Base-by-base conservation (phyloP, 2,888 invertebrate species). In the Lagria hirta region DNA sequence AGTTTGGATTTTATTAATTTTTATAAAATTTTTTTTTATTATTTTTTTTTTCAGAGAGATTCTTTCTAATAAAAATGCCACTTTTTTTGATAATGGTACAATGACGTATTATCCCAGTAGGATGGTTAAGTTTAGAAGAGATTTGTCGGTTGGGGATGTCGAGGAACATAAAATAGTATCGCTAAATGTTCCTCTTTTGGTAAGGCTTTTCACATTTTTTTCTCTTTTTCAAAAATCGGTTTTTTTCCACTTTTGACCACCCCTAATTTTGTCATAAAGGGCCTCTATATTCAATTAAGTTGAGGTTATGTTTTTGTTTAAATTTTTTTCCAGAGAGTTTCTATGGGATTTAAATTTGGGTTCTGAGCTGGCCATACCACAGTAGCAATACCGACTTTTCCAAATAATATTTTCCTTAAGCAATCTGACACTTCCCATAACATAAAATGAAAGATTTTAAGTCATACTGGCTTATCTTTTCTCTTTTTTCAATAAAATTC, bases 161-260 rank as follows among this genome's bases (percentile, higher is more conserved):
- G 70, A 77, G 14, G 72, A 76, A 0, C 78, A 84, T 34, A 61
- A 71, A 0, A 68, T 92, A 2, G 70, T 75, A 1, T 77, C 84
- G 1, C 81, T 86, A 0, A 90, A 90, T 64, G 74, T 88, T 53
- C 84, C 88, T 0, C 72, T 85, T 52, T 60, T 86, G 69, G 88
- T 82, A 75, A 81, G 82, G n/a, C n/a, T n/a, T n/a, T 73, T 20
- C 3, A 30, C 10, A n/a, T 37, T 14, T 24, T 33, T 11, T 35
- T 41, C n/a, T n/a, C n/a, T n/a, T n/a, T 13, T 15, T 26, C 15
- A 23, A 23, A 4, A 23, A 23, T 4, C 10, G 23, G 10, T n/a
- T 8, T 8, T 5, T 10, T 2, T 2, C 14, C n/a, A 3, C 8
- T n/a, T 7, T 6, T 18, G 5, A 6, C 7, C 7, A 18, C 20